These are phyloP conservation scores for Trissolcus brochymenae DNA, from an alignment of 2,888 invertebrate genomes.

Conservation along the genomic window DNA sequence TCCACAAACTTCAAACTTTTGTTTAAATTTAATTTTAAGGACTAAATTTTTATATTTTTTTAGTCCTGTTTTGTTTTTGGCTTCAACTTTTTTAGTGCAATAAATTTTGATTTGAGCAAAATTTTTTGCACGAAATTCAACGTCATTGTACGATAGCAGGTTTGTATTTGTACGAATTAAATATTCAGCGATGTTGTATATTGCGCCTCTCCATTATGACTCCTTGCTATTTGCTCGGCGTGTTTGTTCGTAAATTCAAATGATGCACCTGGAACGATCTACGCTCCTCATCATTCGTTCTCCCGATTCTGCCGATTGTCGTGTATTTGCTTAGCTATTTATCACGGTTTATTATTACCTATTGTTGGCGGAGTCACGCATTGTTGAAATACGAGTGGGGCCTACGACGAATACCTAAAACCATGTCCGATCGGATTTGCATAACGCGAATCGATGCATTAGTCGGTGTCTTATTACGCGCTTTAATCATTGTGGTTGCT, in stretches of 20 bases:
- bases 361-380: slow-evolving; percentile 73
- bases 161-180: slow-evolving; percentile 21
- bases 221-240: slow-evolving; percentile 65
- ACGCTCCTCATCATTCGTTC: slow-evolving; percentile 55
- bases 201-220: slow-evolving; percentile 51
- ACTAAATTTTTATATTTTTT: too few relatives aligned
- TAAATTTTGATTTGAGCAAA: slow-evolving; percentile 36
- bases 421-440: slow-evolving; percentile 76
- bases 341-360: slow-evolving; percentile 77
- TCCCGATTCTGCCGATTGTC: slow-evolving; percentile 65
- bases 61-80: too few relatives aligned
- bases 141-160: neutral
- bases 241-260: slow-evolving; percentile 69
- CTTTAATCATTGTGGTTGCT: slow-evolving; percentile 64
- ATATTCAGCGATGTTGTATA: slow-evolving; percentile 27
- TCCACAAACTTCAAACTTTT: neutral
- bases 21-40: neutral
- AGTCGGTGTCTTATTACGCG: slow-evolving; percentile 70
- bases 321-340: slow-evolving; percentile 75
- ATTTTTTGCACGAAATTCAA: slow-evolving; percentile 19
- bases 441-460: slow-evolving; percentile 64
- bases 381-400: slow-evolving; percentile 69
- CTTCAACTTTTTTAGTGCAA: too few relatives aligned
- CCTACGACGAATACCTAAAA: slow-evolving; percentile 70
- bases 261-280: slow-evolving; percentile 68